phyloP scores from a whole-genome alignment of 2,113 vertebrate species.

The Thymallus thymallus region DNA sequence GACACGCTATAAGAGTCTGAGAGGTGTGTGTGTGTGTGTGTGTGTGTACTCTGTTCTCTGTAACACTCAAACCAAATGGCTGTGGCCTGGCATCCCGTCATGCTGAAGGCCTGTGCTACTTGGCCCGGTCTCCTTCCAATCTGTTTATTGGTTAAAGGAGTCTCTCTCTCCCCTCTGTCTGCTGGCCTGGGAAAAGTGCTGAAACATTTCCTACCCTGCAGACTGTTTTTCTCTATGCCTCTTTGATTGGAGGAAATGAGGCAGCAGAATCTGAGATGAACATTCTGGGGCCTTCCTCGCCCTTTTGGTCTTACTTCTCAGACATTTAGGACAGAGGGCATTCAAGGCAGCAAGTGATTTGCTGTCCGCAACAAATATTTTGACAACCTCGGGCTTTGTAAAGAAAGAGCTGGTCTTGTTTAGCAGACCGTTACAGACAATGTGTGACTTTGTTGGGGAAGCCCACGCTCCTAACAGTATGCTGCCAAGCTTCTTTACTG shows the following conservation, averaged over 20 bases:
- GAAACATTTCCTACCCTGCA: conserved; percentile 68
- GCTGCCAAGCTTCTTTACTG: conserved; percentile 25
- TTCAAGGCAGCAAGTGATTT: conserved; percentile 9
- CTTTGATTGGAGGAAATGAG: conserved; percentile 69
- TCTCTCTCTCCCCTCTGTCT: conserved; percentile 15
- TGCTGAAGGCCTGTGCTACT: conserved; percentile 1
- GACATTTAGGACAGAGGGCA: neutral
- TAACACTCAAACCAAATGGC: neutral
- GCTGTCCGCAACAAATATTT: conserved; percentile 3
- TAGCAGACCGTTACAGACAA: neutral
- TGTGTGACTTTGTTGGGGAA: neutral
- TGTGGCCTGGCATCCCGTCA: neutral
- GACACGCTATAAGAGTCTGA: neutral
- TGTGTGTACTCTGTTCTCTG: neutral
- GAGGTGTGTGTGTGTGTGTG: too few species aligned
- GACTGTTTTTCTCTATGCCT: neutral
- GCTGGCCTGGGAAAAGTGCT: conserved; percentile 62
- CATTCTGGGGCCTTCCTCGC: conserved; percentile 20
- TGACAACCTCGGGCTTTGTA: neutral
- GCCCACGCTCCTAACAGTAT: conserved; percentile 17
- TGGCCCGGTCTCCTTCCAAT: conserved; percentile 12
- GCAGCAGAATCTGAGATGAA: conserved; percentile 65
- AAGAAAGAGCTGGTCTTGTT: neutral
- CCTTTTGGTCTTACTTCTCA: neutral
- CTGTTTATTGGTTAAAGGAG: conserved; percentile 14